Conservation (phyloP, 1,140 invertebrate species). For the Phymorhynchus buccinoides region DNA sequence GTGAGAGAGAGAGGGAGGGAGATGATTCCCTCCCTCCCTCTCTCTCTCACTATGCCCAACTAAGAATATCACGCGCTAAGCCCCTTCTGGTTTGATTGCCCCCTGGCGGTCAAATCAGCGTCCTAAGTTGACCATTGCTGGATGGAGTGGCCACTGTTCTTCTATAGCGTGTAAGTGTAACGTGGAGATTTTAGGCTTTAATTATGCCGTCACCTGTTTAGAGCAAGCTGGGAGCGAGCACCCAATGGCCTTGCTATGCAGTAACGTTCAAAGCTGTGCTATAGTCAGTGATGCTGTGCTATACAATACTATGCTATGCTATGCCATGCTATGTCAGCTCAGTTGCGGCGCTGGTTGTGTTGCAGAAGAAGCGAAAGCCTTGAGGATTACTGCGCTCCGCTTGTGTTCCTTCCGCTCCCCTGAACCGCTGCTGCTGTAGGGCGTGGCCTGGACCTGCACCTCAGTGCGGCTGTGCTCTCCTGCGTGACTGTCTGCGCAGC, state of each 20-base stretch:
- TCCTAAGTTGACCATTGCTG: no score
- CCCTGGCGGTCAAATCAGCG: no score
- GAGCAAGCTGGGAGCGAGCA: not conserved
- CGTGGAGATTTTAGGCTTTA: not conserved
- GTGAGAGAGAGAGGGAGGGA: no score
- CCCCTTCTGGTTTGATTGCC: no score
- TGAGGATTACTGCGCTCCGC: not conserved
- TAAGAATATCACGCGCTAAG: no score
- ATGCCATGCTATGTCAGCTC: not conserved
- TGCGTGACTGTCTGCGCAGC: not conserved
- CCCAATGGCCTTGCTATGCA: no score
- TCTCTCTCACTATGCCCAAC: no score
- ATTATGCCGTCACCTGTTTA: not conserved
- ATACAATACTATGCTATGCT: not conserved
- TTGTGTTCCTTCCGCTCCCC: not conserved
- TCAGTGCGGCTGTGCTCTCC: not conserved
- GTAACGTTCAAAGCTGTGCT: no score
- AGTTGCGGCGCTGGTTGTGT: conserved; percentile 35
- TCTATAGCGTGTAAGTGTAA: no score
- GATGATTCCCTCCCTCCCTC: no score
- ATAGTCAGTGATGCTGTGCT: no score
- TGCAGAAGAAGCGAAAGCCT: conserved; percentile 31
- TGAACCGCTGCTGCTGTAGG: not conserved
- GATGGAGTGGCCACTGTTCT: no score
- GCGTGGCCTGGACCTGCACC: not conserved